A percentile compares a stretch with the other conserved stretches of the same genome.
These are phyloP conservation scores for Drosophila nr. medialis DNA, from an alignment of 2,888 invertebrate genomes.

Conservation along the genomic window DNA sequence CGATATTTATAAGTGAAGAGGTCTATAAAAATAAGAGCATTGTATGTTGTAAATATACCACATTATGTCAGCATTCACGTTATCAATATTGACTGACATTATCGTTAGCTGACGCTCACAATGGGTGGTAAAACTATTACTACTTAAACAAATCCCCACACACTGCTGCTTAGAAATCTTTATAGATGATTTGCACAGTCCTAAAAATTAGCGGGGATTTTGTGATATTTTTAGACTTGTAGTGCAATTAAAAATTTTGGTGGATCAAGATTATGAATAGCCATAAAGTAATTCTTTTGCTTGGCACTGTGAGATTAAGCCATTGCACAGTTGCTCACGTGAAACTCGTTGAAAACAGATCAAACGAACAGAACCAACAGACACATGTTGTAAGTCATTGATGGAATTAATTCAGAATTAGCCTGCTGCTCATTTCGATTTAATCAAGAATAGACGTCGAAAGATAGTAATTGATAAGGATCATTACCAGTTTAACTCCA, in stretches of 20 bases:
- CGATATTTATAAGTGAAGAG: conserved; percentile 62
- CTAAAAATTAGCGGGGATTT: background rate
- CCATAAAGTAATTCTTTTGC: too few species aligned
- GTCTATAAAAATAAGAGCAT: conserved; percentile 36
- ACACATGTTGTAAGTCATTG: background rate
- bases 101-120: conserved; percentile 17
- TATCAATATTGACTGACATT: conserved; percentile 35
- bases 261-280: background rate
- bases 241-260: background rate
- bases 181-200: background rate
- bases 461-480: background rate
- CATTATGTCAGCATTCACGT: conserved; percentile 38
- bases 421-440: background rate
- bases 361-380: too few species aligned
- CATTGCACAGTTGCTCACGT: too few species aligned
- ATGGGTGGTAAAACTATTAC: conserved; percentile 30
- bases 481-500: background rate
- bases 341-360: too few species aligned
- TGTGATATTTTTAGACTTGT: background rate
- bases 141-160: conserved; percentile 9
- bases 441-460: background rate
- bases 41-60: background rate
- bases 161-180: conserved; percentile 15
- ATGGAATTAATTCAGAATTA: background rate
- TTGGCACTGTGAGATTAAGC: too few species aligned